Evolutionary conservation across 2,113 vertebrate genomes (phyloP).

Genomic region (Equus przewalskii): DNA sequence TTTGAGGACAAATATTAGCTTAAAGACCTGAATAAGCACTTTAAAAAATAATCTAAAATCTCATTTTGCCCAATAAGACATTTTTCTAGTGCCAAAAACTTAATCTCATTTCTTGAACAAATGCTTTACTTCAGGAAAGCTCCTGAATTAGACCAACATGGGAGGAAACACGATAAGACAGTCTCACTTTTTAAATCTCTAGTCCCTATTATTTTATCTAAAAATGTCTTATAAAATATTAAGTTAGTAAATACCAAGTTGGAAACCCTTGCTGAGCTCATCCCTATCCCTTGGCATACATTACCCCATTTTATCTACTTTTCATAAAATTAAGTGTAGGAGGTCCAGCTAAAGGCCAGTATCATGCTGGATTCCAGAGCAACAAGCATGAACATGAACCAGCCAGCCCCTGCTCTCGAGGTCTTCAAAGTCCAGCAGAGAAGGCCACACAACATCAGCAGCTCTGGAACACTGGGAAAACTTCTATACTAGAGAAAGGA

Average conservation of each 20-base stretch:
- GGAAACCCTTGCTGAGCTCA: neutral
- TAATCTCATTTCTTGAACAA: neutral
- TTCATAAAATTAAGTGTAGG: neutral
- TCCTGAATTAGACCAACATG: neutral
- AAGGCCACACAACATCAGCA: neutral
- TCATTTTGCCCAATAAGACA: neutral
- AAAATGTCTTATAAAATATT: neutral
- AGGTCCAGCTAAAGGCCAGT: neutral
- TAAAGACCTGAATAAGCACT: neutral
- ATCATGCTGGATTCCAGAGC: neutral
- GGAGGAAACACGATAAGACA: neutral
- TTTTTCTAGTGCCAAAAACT: neutral
- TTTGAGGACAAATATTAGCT: neutral
- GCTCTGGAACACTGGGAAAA: neutral
- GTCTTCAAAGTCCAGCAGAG: neutral
- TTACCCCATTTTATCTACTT: neutral
- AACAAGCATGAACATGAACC: neutral
- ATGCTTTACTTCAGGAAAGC: neutral
- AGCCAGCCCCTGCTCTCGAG: neutral
- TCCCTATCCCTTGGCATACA: neutral
- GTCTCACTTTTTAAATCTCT: neutral
- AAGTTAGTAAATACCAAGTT: neutral
- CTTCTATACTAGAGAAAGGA: neutral
- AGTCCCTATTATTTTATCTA: neutral
- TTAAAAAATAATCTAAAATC: neutral